These are phyloP conservation scores for Epiblema foenella DNA, from an alignment of 2,888 invertebrate species.

Conservation along the genomic window DNA sequence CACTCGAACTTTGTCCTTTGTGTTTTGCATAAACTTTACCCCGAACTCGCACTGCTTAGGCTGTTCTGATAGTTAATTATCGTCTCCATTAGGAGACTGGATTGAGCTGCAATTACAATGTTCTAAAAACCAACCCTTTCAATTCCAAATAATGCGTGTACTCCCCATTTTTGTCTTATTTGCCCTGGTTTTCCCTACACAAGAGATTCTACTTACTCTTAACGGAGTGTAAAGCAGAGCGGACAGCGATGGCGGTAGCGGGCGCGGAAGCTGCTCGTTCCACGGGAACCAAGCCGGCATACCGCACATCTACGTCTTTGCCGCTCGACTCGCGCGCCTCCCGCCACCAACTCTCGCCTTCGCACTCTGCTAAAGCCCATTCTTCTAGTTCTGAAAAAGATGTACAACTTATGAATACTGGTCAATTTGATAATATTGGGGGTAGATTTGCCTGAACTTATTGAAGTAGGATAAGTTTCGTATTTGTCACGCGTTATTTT, in stretches of 20 bases:
- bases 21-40: background rate
- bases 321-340: slow-evolving; percentile 75
- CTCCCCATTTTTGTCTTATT: background rate
- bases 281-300: slow-evolving; percentile 91
- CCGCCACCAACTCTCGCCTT: slow-evolving; percentile 83
- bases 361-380: slow-evolving; percentile 87
- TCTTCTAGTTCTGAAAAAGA: slow-evolving; percentile 87
- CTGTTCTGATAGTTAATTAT: background rate
- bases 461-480: background rate
- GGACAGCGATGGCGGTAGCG: slow-evolving; percentile 92
- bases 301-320: slow-evolving; percentile 89
- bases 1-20: background rate
- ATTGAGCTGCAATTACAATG: background rate
- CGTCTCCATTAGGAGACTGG: no score
- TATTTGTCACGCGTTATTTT: background rate
- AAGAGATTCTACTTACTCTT: slow-evolving; percentile 70
- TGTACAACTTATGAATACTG: background rate
- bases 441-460: background rate
- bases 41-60: background rate
- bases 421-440: background rate
- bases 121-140: background rate
- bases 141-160: no score
- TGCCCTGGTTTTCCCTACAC: no score
- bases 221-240: slow-evolving; percentile 88
- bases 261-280: slow-evolving; percentile 90